A percentile compares a stretch with the other conserved stretches of the same genome.
Conservation (phyloP, 2,113 vertebrate species). For the Gobius niger region DNA sequence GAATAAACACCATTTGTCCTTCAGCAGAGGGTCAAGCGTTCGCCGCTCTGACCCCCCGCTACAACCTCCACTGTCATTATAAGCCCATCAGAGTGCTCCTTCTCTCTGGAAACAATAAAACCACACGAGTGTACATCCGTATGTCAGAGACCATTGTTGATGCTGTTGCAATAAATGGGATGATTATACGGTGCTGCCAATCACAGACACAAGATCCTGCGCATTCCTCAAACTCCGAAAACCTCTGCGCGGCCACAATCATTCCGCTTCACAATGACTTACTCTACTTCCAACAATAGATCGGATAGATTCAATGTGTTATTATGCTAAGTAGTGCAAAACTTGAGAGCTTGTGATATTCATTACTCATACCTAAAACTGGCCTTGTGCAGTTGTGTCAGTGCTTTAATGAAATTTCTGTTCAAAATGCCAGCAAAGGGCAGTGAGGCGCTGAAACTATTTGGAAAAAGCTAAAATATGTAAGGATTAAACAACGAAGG, state of each 20-base stretch:
- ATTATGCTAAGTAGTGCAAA: background rate
- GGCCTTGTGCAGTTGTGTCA: no score
- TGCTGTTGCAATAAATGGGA: conserved; percentile 26
- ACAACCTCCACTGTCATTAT: conserved; percentile 58
- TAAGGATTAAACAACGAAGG: no score
- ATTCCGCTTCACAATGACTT: conserved; percentile 13
- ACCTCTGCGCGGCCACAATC: conserved; percentile 18
- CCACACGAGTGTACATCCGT: conserved; percentile 25
- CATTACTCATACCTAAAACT: background rate
- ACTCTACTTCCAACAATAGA: conserved; percentile 26
- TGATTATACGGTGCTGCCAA: conserved; percentile 6
- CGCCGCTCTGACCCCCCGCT: conserved; percentile 36
- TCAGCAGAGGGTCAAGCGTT: conserved; percentile 32
- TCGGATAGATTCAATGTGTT: conserved; percentile 5
- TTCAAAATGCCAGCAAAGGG: no score
- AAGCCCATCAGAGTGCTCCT: conserved; percentile 28
- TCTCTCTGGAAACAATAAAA: conserved; percentile 50
- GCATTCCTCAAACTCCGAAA: conserved; percentile 17
- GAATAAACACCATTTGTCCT: conserved; percentile 44
- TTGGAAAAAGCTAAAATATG: no score
- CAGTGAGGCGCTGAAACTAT: no score
- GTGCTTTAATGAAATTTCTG: no score
- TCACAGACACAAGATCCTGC: conserved; percentile 1
- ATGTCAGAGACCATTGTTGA: conserved; percentile 16
- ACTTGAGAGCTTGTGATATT: background rate